A percentile compares a stretch with the other conserved stretches of the same genome.
These are phyloP conservation scores for Aquatica leii DNA, from an alignment of 2,888 invertebrate genomes.

Conservation along the genomic window DNA sequence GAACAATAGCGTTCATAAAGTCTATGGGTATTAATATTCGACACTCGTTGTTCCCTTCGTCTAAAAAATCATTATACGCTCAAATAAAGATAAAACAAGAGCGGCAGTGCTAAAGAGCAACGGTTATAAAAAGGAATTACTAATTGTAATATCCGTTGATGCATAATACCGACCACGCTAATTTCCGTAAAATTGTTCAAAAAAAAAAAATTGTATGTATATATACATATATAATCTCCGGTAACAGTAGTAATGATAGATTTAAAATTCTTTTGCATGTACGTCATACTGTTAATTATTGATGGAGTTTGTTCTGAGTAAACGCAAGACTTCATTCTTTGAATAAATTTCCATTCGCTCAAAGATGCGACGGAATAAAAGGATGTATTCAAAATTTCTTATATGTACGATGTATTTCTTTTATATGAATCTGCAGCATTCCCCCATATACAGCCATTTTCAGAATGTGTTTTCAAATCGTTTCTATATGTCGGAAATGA, in stretches of 20 bases:
- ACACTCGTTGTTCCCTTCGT: conserved; percentile 49
- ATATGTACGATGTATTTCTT: conserved; percentile 41
- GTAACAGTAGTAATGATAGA: no score
- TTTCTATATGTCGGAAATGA: conserved; percentile 46
- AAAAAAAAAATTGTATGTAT: no score
- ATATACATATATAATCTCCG: no score
- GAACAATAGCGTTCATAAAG: conserved; percentile 58
- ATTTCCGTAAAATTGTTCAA: no score
- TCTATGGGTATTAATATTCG: conserved; percentile 58
- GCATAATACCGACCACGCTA: no score
- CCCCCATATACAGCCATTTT: conserved; percentile 42
- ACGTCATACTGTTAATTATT: no score
- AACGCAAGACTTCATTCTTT: background rate
- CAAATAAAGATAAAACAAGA: conserved; percentile 57
- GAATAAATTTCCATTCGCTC: conserved; percentile 30
- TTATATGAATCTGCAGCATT: conserved; percentile 39
- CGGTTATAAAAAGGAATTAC: conserved; percentile 55
- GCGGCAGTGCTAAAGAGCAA: conserved; percentile 50
- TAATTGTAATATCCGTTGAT: conserved; percentile 47
- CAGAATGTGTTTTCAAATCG: conserved; percentile 45
- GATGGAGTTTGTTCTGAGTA: no score
- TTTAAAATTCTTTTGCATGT: no score
- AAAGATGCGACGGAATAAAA: conserved; percentile 34
- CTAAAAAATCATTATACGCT: conserved; percentile 56
- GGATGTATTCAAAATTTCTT: conserved; percentile 38